phyloP scores from a whole-genome alignment of 2,888 invertebrate genomes.

The Nomada goodeniana region DNA sequence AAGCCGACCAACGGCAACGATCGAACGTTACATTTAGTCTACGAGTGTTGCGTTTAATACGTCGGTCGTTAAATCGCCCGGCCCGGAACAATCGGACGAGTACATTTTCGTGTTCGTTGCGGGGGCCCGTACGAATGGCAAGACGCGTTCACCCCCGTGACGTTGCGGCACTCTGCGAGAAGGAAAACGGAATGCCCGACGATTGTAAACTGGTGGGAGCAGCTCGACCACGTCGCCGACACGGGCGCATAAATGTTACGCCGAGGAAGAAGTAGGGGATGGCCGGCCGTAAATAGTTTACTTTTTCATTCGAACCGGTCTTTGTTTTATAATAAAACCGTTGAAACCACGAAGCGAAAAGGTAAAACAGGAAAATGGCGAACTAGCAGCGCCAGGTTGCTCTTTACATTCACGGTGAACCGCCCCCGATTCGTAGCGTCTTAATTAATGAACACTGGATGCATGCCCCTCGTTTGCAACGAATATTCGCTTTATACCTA shows the following conservation, averaged over 20 bases:
- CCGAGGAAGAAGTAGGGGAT: not conserved
- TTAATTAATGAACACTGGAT: constrained; percentile 79
- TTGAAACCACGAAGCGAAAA: constrained; percentile 67
- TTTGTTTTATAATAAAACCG: constrained; percentile 81
- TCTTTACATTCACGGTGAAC: constrained; percentile 35
- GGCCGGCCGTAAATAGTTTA: constrained; percentile 74
- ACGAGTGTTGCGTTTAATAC: too few relatives aligned
- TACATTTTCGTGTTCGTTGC: not conserved
- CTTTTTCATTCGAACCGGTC: constrained; percentile 78
- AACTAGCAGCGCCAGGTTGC: constrained; percentile 17
- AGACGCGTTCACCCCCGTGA: too few relatives aligned
- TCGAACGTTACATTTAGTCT: not conserved
- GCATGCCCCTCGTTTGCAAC: constrained; percentile 50
- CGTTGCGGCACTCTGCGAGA: not conserved
- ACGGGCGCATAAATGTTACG: not conserved
- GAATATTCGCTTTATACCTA: constrained; percentile 38
- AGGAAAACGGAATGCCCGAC: not conserved
- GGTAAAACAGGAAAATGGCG: constrained; percentile 18
- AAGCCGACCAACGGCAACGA: not conserved
- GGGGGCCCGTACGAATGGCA: too few relatives aligned
- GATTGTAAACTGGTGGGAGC: not conserved
- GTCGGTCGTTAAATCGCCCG: not conserved
- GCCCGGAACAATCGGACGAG: not conserved
- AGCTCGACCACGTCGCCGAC: constrained; percentile 1
- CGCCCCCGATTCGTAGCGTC: constrained; percentile 70